A percentile compares a stretch with the other conserved stretches of the same genome.
phyloP scores from a whole-genome alignment of 2,113 vertebrate genomes.

The Naja naja region DNA sequence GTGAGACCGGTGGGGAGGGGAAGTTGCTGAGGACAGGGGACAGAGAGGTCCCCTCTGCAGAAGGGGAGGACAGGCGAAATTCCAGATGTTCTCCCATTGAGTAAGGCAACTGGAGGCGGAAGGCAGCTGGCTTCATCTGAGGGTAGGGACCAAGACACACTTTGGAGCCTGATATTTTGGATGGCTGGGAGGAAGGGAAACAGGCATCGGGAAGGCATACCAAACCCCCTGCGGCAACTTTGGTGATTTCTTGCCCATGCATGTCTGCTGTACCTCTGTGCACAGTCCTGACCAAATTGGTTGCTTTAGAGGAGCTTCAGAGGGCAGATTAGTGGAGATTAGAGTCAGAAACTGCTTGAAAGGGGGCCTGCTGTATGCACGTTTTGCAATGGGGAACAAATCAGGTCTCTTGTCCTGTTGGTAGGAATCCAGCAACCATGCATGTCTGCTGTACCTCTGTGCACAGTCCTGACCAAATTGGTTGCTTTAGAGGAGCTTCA shows the following conservation, averaged over 20 bases:
- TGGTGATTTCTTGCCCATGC: not conserved
- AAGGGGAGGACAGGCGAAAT: not conserved
- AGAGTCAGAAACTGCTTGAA: not conserved
- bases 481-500: not conserved
- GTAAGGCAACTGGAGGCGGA: not conserved
- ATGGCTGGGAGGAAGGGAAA: not conserved
- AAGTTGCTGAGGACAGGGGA: not conserved
- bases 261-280: not conserved
- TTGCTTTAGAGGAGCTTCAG: not conserved
- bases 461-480: not conserved
- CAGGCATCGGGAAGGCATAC: not conserved
- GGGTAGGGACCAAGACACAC: not conserved
- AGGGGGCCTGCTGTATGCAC: not conserved
- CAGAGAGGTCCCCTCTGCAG: not conserved
- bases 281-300: not conserved
- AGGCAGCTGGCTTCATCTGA: not conserved
- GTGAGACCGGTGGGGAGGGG: not conserved
- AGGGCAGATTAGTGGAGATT: not conserved
- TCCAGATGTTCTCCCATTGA: not conserved
- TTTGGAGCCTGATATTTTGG: not conserved
- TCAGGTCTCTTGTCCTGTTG: not conserved
- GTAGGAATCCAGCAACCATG: not conserved
- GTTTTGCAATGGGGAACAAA: not conserved
- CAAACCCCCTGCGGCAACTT: not conserved
- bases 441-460: not conserved